phyloP scores from a whole-genome alignment of 2,888 invertebrate species.

The Lasiommata megera region DNA sequence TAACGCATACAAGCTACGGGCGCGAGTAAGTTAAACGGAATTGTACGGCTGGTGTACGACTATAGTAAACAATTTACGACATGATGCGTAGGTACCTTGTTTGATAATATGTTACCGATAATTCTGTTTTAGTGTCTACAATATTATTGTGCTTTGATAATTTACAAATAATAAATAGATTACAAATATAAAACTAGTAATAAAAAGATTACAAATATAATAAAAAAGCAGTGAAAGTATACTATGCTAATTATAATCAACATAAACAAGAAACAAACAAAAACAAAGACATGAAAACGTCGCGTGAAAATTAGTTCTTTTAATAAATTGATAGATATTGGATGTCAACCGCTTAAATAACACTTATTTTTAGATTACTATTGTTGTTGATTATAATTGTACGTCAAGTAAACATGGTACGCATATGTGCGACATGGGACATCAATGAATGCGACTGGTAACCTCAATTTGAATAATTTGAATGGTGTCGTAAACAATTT shows the following conservation, averaged over 20 bases:
- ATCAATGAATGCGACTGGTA: slow-evolving; percentile 73
- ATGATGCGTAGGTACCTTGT: slow-evolving; percentile 63
- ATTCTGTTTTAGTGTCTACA: slow-evolving; percentile 32
- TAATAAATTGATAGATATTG: not conserved
- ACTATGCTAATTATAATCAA: no score
- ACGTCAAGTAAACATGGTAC: slow-evolving; percentile 67
- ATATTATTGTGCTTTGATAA: not conserved
- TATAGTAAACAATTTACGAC: slow-evolving; percentile 72
- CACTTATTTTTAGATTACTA: slow-evolving; percentile 50
- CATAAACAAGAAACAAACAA: not conserved
- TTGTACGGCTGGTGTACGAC: slow-evolving; percentile 47
- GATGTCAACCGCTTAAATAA: slow-evolving; percentile 43
- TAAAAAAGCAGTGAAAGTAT: no score
- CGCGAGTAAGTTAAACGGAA: slow-evolving; percentile 63
- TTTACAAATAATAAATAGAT: not conserved
- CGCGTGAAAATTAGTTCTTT: not conserved
- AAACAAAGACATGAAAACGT: not conserved
- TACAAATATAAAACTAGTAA: no score
- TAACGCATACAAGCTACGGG: slow-evolving; percentile 56
- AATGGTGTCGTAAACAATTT: slow-evolving; percentile 70
- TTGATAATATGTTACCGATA: slow-evolving; percentile 55
- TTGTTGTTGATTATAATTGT: slow-evolving; percentile 58
- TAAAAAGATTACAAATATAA: no score
- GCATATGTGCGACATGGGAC: slow-evolving; percentile 78
- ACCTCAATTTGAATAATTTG: slow-evolving; percentile 76